Conservation (phyloP, 2,797 vertebrate species). For the Crax fasciolata region DNA sequence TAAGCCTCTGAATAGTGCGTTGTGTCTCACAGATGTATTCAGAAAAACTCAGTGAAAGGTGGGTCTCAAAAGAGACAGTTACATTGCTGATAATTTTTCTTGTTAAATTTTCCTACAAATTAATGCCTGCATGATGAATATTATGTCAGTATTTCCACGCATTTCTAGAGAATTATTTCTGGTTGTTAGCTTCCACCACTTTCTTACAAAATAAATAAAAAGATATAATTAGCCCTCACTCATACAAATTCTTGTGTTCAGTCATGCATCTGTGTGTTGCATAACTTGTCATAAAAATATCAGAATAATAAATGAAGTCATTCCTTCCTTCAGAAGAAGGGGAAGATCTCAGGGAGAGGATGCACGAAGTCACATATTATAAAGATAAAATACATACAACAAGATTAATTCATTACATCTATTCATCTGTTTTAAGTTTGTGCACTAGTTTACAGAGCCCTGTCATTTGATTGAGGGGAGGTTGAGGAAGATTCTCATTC, state of each 20-base stretch:
- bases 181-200: background rate
- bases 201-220: background rate
- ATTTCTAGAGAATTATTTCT: background rate
- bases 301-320: conserved; percentile 32
- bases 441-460: background rate
- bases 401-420: background rate
- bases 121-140: background rate
- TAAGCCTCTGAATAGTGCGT: background rate
- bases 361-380: conserved; percentile 7
- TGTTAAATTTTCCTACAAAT: background rate
- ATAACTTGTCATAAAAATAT: conserved; percentile 33
- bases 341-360: background rate
- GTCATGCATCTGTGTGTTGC: background rate
- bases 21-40: background rate
- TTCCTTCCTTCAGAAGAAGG: background rate
- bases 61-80: background rate
- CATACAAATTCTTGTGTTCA: background rate
- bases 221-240: background rate
- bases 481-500: background rate
- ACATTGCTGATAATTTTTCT: background rate
- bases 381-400: conserved; percentile 24
- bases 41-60: background rate
- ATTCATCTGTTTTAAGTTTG: conserved; percentile 29
- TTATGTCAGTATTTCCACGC: background rate
- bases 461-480: background rate